These are phyloP conservation scores for Pelusios castaneus DNA, from an alignment of 2,113 vertebrate genomes.

Conservation along the genomic window DNA sequence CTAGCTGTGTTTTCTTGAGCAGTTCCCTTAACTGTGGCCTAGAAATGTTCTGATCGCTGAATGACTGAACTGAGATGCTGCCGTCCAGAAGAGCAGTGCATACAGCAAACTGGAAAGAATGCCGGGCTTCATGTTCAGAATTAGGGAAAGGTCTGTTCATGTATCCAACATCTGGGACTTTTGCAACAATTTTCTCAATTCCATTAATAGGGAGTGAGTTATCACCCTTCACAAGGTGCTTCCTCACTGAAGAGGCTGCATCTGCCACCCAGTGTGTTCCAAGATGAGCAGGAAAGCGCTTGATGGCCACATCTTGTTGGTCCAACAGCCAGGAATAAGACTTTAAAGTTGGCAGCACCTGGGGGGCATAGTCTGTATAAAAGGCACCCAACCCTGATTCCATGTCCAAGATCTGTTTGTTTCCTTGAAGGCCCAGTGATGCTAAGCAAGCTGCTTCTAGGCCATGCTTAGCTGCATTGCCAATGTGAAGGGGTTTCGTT, in stretches of 20 bases:
- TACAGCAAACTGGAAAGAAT: conserved; percentile 93
- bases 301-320: conserved; percentile 90
- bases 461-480: conserved; percentile 87
- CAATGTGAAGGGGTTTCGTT: conserved; percentile 92
- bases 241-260: conserved; percentile 79
- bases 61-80: conserved; percentile 79
- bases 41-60: conserved; percentile 65
- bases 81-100: conserved; percentile 86
- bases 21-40: conserved; percentile 77
- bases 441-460: conserved; percentile 89
- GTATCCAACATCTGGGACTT: conserved; percentile 86
- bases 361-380: conserved; percentile 86
- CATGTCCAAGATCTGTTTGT: conserved; percentile 84
- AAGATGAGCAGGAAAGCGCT: conserved; percentile 90
- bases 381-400: conserved; percentile 88
- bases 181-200: conserved; percentile 80
- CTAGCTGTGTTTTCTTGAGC: conserved; percentile 81
- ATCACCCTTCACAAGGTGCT: conserved; percentile 62
- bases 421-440: conserved; percentile 85
- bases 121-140: conserved; percentile 90
- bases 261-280: conserved; percentile 94
- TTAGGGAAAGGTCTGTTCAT: conserved; percentile 84
- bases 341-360: conserved; percentile 63
- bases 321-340: conserved; percentile 86
- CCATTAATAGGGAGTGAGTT: conserved; percentile 62